Evolutionary conservation across 2,113 vertebrate genomes (phyloP).

Genomic region (Paratilapia polleni): DNA sequence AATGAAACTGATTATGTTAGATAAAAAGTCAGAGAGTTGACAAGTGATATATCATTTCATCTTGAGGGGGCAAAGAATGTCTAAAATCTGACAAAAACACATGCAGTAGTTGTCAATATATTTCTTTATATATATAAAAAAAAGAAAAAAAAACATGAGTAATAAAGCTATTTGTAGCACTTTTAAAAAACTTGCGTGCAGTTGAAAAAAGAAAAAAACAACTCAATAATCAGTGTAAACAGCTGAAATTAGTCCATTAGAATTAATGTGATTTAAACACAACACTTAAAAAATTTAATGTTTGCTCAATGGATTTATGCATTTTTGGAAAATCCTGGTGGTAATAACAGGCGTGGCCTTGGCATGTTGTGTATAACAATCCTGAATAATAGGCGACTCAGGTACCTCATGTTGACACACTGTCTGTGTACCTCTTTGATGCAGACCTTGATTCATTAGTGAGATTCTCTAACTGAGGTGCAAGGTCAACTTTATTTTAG

Average conservation of each 20-base stretch:
- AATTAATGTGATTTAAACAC: not conserved
- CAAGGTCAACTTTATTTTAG: constrained; percentile 73
- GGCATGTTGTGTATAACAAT: constrained; percentile 19
- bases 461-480: constrained; percentile 58
- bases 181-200: not conserved
- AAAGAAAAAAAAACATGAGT: not conserved
- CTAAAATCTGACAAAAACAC: not conserved
- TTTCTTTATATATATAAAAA: too few relatives aligned
- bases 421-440: constrained; percentile 44
- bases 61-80: not conserved
- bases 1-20: not conserved
- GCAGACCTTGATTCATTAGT: constrained; percentile 68
- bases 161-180: not conserved
- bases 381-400: constrained; percentile 22
- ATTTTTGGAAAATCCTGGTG: not conserved
- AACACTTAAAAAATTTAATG: not conserved
- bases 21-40: not conserved
- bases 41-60: not conserved
- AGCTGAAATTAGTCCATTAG: not conserved
- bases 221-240: not conserved
- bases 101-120: too few relatives aligned
- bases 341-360: not conserved
- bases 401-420: constrained; percentile 47
- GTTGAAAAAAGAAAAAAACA: not conserved
- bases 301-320: not conserved